Evolutionary conservation across 2,888 invertebrate genomes (phyloP), one percentile per base, ranked within the genome.

Genomic region (Catocala nupta): DNA sequence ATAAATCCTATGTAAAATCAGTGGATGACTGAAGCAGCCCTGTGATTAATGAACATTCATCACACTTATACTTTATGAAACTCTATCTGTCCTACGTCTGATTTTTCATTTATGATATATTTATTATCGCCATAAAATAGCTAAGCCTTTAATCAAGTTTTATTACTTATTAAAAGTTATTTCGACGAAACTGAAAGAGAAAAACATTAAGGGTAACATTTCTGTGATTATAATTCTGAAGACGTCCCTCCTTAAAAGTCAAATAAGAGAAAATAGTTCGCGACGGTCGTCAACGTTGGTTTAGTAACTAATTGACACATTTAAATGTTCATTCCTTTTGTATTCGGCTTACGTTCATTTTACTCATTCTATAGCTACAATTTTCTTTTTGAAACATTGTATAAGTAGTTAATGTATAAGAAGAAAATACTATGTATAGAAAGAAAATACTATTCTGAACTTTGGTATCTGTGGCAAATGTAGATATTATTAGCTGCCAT

Each of bases 111-210:
- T 66, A 69, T 39, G 16, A 44, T 42, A 33, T 56, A 51, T 64
- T 68, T 55, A 64, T 56, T 54, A 48, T 45, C 39, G 10, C 9
- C 59, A 68, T 59, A 57, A 68, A 64, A 59, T 9, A 44, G 7
- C 39, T 50, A 64, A 59, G 61, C 53, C 55, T 49, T 48, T 52
- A 13, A 49, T 36, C 45, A 55, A 71, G 55, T 60, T 63, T 68
- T 61, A 67, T 56, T 51, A 53, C 50, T 39, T 67, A 55, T 57
- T 63, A 61, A 48, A 60, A 71, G 44, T 67, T 47, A 45, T 56
- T 59, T 44, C 55, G 50, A 47, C 11, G 12, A 45, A 58, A 52
- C 45, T 55, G 25, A 59, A 68, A 54, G 36, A 49, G 59, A 39
- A 33, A 45, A 51, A 51, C 51, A 51, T 39, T 49, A 49, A 49